These are phyloP conservation scores for Neotragus pygmaeus DNA, from an alignment of 2,113 vertebrate species.

Conservation along the genomic window DNA sequence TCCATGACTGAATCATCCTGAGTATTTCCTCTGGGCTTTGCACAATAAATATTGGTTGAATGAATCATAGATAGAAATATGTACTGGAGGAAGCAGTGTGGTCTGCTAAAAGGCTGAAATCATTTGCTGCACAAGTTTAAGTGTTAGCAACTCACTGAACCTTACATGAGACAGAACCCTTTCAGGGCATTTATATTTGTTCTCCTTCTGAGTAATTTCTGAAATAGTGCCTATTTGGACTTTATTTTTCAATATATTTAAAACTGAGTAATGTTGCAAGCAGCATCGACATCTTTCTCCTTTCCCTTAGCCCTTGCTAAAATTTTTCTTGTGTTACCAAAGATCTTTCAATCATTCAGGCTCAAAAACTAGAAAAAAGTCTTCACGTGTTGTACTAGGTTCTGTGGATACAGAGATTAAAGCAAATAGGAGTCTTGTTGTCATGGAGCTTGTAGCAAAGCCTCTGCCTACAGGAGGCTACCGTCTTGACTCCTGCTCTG, in stretches of 20 bases:
- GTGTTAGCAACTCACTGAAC: neutral
- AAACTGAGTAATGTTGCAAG: neutral
- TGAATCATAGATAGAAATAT: neutral
- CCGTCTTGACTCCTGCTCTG: neutral
- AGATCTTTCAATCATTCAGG: neutral
- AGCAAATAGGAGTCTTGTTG: neutral
- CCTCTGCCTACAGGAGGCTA: neutral
- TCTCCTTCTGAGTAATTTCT: neutral
- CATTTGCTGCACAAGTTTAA: neutral
- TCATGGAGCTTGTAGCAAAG: neutral
- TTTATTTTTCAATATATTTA: neutral
- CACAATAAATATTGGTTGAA: neutral
- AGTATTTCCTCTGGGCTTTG: neutral
- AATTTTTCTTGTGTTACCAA: neutral
- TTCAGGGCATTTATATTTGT: neutral
- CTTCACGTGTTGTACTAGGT: neutral
- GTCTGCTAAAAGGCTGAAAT: neutral
- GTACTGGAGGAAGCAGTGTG: neutral
- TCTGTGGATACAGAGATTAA: neutral
- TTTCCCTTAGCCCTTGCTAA: neutral
- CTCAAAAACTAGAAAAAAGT: neutral
- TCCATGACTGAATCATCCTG: neutral
- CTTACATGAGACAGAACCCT: neutral
- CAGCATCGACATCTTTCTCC: neutral
- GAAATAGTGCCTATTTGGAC: neutral